Conservation (phyloP, 2,797 vertebrate species). For the Rhabdophis nuchalis region DNA sequence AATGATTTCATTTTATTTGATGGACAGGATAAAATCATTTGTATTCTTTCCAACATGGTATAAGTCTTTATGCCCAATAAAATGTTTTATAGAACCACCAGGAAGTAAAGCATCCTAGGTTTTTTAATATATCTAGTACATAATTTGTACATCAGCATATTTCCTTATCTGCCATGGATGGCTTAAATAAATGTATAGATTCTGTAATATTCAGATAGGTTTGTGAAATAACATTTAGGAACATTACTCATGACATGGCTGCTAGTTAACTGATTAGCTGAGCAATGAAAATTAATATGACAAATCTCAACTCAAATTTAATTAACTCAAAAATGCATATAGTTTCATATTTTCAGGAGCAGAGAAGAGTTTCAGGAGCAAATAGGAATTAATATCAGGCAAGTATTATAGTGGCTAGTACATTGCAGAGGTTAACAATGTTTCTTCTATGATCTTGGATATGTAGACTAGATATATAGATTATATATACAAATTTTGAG, state of each 20-base stretch:
- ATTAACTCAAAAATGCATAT: background rate
- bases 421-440: background rate
- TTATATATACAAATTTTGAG: background rate
- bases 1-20: background rate
- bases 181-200: slow-evolving; percentile 25
- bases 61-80: background rate
- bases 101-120: background rate
- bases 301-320: background rate
- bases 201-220: slow-evolving; percentile 2
- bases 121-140: slow-evolving; percentile 4
- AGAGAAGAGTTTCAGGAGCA: too few relatives aligned
- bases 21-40: background rate
- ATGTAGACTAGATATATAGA: background rate
- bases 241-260: background rate
- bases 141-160: slow-evolving; percentile 29
- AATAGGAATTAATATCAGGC: background rate
- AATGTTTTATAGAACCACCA: background rate
- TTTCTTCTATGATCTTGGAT: background rate
- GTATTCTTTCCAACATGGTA: background rate
- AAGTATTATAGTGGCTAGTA: background rate
- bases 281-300: background rate
- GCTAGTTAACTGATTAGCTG: slow-evolving; percentile 25
- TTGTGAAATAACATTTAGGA: background rate
- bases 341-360: background rate
- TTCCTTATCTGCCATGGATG: slow-evolving; percentile 19